Conservation (phyloP, 35 echinoderm and acorn worm species). For the Patiria miniata region DNA sequence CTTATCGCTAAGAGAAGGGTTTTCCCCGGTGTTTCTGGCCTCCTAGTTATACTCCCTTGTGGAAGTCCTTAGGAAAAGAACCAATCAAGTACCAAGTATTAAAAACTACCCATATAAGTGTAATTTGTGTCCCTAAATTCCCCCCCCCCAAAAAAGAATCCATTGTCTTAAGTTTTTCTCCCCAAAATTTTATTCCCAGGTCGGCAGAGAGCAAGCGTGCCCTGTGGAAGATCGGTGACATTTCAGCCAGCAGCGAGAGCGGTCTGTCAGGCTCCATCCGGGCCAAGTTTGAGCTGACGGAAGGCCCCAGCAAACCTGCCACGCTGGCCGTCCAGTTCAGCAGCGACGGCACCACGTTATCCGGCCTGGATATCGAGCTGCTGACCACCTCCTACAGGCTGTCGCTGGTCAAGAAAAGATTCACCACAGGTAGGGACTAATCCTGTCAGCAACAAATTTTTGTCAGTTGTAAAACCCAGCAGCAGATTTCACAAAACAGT, state of each 20-base stretch:
- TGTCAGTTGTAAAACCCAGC: neutral
- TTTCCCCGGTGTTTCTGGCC: too few relatives aligned
- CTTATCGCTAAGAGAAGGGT: too few relatives aligned
- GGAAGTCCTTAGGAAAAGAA: too few relatives aligned
- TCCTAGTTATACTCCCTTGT: too few relatives aligned
- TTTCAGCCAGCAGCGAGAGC: slow-evolving; percentile 41
- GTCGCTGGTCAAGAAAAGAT: slow-evolving; percentile 96
- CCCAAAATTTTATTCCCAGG: slow-evolving; percentile 42
- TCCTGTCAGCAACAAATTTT: neutral
- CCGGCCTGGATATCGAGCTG: slow-evolving; percentile 87
- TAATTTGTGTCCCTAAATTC: too few relatives aligned
- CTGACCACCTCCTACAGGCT: slow-evolving; percentile 88
- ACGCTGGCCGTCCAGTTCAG: slow-evolving; percentile 91
- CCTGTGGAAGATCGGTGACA: slow-evolving; percentile 91
- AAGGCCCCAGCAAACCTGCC: slow-evolving; percentile 91
- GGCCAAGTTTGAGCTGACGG: slow-evolving; percentile 90
- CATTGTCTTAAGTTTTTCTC: neutral
- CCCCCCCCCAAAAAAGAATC: too few relatives aligned
- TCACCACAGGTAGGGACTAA: slow-evolving; percentile 89
- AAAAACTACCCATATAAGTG: too few relatives aligned
- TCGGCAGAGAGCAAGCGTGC: slow-evolving; percentile 94
- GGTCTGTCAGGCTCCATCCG: slow-evolving; percentile 67
- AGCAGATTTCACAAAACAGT: neutral
- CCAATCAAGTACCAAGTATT: too few relatives aligned
- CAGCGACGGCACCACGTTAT: slow-evolving; percentile 90